Evolutionary conservation across 1,140 invertebrate species (phyloP), one percentile per base, ranked within the genome.

Genomic region (Cyclina sinensis): DNA sequence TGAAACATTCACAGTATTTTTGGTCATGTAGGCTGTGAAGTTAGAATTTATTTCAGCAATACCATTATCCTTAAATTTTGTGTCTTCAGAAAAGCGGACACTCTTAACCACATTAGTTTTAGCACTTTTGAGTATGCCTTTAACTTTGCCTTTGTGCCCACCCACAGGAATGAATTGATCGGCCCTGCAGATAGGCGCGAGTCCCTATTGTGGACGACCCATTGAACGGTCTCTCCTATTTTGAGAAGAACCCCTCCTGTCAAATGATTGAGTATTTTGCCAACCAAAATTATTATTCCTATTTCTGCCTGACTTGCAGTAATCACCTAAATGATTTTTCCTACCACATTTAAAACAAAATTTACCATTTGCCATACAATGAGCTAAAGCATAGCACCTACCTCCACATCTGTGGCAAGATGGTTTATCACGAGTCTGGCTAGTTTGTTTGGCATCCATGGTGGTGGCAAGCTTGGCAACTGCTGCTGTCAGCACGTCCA

Each of bases 401-500:
- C 73, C 35, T 76, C 73, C 73, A 46, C 73, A 76, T 76, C 73
- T 76, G 4, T 30, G 5, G 21, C n/a, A 35, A n/a, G n/a, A n/a
- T n/a, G n/a, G n/a, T n/a, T n/a, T n/a, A n/a, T n/a, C n/a, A n/a
- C n/a, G n/a, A n/a, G n/a, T n/a, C 11, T 37, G 9, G 18, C n/a
- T 30, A 32, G n/a, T n/a, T n/a, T n/a, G n/a, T n/a, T n/a, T n/a
- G n/a, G 14, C n/a, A 21, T 57, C 51, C 7, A 57, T 18, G 21
- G 65, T 12, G 12, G 65, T 21, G 24, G 65, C 32, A 2, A 70
- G 65, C 32, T 70, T 16, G 24, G 14, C 5, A 18, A 70, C 65
- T 11, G 65, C 24, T 3, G 65, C 65, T 7, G 24, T n/a, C 70
- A 74, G 24, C 4, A 74, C 27, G 37, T n/a, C n/a, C n/a, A n/a